phyloP scores from a whole-genome alignment of 2,888 invertebrate genomes.

The Isotomurus palustris region DNA sequence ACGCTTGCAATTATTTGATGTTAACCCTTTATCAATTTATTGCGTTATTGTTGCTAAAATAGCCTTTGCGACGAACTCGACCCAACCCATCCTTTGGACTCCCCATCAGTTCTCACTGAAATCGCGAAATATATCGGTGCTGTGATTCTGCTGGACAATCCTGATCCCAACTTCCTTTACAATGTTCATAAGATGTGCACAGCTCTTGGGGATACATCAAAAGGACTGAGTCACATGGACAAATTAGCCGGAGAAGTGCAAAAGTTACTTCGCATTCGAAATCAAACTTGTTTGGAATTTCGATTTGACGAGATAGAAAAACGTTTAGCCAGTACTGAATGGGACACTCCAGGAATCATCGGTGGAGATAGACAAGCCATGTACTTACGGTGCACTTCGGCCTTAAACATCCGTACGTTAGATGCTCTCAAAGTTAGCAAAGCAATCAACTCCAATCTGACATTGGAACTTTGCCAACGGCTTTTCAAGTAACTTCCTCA shows the following conservation, averaged over 20 bases:
- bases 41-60: not conserved
- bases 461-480: not conserved
- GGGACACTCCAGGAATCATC: slow-evolving; percentile 22
- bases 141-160: slow-evolving; percentile 25
- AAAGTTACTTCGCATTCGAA: not conserved
- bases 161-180: slow-evolving; percentile 12
- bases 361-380: slow-evolving; percentile 15
- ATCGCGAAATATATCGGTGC: slow-evolving; percentile 21
- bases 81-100: slow-evolving; percentile 12
- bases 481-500: not conserved
- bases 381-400: not conserved
- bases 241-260: not conserved
- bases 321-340: slow-evolving; percentile 7
- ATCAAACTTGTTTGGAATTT: slow-evolving; percentile 19
- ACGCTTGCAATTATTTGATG: not conserved
- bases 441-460: not conserved
- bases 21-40: not conserved
- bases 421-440: not conserved
- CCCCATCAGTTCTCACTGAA: slow-evolving; percentile 15
- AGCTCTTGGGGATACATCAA: not conserved
- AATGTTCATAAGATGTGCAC: slow-evolving; percentile 2
- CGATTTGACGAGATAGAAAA: slow-evolving; percentile 21
- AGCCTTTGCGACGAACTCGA: slow-evolving; percentile 28
- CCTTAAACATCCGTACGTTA: not conserved
- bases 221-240: not conserved